phyloP scores from a whole-genome alignment of 2,888 invertebrate species.

The Leptura quadrifasciata region DNA sequence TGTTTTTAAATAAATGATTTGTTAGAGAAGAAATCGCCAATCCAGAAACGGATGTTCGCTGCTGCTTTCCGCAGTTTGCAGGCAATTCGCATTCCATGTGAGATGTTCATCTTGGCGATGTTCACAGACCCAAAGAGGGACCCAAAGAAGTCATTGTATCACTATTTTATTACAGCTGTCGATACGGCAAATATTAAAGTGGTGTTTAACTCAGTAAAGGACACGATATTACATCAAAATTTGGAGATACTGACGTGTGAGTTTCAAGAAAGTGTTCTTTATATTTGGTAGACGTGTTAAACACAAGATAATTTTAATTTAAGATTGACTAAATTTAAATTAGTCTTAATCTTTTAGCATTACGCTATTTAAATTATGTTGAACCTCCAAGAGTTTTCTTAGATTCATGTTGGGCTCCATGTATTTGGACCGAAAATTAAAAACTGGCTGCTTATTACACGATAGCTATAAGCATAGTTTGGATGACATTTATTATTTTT shows the following conservation, averaged over 20 bases:
- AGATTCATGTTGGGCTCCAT: too few relatives aligned
- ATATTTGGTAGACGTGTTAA: slow-evolving; percentile 58
- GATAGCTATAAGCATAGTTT: too few relatives aligned
- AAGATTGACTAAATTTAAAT: slow-evolving; percentile 65
- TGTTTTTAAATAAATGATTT: slow-evolving; percentile 99
- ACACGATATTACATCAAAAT: slow-evolving; percentile 96
- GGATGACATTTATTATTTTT: too few relatives aligned
- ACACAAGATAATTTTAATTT: slow-evolving; percentile 57
- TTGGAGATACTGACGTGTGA: slow-evolving; percentile 90
- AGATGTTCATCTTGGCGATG: slow-evolving; percentile 93
- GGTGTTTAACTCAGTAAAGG: slow-evolving; percentile 98
- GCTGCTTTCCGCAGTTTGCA: slow-evolving; percentile 90
- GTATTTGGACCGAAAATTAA: too few relatives aligned
- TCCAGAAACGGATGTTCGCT: slow-evolving; percentile 89
- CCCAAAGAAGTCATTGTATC: slow-evolving; percentile 90
- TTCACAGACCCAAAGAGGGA: slow-evolving; percentile 91
- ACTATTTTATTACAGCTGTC: slow-evolving; percentile 98
- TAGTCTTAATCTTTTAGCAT: slow-evolving; percentile 56
- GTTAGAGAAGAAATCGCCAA: slow-evolving; percentile 90
- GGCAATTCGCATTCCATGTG: slow-evolving; percentile 89
- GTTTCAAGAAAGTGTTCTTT: slow-evolving; percentile 30
- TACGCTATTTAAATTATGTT: slow-evolving; percentile 41
- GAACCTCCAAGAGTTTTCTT: slow-evolving; percentile 45
- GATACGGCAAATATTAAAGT: slow-evolving; percentile 99
- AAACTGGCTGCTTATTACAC: too few relatives aligned